Base-by-base conservation (phyloP, 92 coral and sea anemone species). In the Heteractis magnifica region DNA sequence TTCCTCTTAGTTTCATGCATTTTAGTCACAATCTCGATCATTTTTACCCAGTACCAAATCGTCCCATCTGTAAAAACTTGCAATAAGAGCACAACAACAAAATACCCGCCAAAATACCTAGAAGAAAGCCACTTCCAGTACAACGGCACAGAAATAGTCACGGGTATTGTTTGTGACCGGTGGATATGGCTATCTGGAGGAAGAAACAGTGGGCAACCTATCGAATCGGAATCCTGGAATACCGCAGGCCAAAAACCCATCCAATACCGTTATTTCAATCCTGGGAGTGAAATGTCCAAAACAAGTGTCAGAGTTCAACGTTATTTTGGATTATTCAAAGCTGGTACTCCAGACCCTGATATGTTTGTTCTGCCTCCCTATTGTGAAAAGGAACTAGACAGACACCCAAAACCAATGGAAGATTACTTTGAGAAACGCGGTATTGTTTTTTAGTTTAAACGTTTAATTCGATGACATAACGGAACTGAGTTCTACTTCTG, bases 151-250 rank as follows among this genome's bases (percentile, higher is more conserved):
- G 89, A 71, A 12, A 81, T 16, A 21, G 5, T 88, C 20, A 88
- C 65, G 18, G 55, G 84, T 76, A 81, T 77, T 14, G 16, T 81
- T n/a, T 90, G 91, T 12, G 93, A 84, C 50, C 79, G 88, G 12
- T 90, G 91, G 93, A 71, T 88, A 68, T 90, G 91, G 89, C 80
- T 55, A 26, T 44, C 81, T 3, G 91, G 91, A 18, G 91, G 91
- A 3, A 77, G 81, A 2, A 49, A 80, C 52, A 49, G 52, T 4
- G 88, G 84, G 4, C 79, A 79, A 23, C 73, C 85, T 1, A 79
- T 81, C 48, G 51, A 77, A 4, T 16, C 78, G 18, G 74, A 88
- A 41, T 72, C 50, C 49, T 83, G 84, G 85, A 75, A 84, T 23
- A 84, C 77, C 62, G 8, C 10, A 14, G 23, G 16, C 41, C 51